Base-by-base conservation (phyloP, 2,888 invertebrate genomes). In the Chironomus riparius region DNA sequence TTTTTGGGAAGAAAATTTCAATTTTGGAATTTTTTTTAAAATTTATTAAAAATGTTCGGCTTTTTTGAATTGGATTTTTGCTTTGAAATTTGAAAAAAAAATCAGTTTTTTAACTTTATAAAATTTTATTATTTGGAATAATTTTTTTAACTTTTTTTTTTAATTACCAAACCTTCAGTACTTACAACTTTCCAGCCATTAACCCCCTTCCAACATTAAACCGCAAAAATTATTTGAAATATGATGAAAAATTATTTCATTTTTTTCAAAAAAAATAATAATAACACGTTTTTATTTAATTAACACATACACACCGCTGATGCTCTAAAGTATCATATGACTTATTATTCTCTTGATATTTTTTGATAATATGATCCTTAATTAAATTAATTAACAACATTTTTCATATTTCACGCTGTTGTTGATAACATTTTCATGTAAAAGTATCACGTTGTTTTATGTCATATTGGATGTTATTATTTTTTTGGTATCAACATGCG, bases 321-420 rank as follows among this genome's bases (percentile, higher is more conserved):
- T 38, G 38, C 38, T 38, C 38, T 38, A 24, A 13, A 65, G 21
- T 24, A 65, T 65, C 65, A n/a, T 65, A 73, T 73, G 72, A 73
- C 62, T 50, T 62, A 73, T 73, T 38, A 21, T 62, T 73, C 72
- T 73, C 72, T 47, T 62, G 72, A 62, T 38, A 73, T 28, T 56
- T 56, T 56, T 73, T 73, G 62, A 62, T 73, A 73, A 73, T 62
- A 71, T 71, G 50, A 71, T 71, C 50, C 50, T 71, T 71, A 73
- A 73, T 73, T 73, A 73, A 73, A 61, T 73, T 73, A 73, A 73
- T 73, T 73, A 73, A 61, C 61, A 73, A 56, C 18, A 62, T 73
- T 73, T 61, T 61, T 73, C 65, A 65, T 65, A 65, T 65, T 24
- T 62, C 22, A 18, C 18, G 12, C 21, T 24, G 13, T 15, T 21